Evolutionary conservation across 1,140 invertebrate species (phyloP).

Genomic region (Listronotus bonariensis): DNA sequence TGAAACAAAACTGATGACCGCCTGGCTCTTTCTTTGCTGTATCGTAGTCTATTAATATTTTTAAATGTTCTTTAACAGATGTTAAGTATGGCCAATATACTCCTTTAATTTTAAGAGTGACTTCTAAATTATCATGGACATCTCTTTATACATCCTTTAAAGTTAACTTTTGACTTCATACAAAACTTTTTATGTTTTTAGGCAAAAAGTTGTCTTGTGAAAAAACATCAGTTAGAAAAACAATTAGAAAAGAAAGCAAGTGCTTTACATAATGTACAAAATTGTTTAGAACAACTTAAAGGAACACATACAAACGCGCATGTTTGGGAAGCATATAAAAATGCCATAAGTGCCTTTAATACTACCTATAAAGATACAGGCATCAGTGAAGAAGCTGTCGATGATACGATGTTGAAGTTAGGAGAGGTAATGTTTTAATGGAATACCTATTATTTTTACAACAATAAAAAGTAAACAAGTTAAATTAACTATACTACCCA

Average conservation of each 20-base stretch:
- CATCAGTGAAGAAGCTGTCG: slow-evolving; percentile 54
- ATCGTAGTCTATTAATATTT: too few species aligned
- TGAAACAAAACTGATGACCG: too few species aligned
- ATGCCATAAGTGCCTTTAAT: slow-evolving; percentile 54
- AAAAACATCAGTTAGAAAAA: slow-evolving; percentile 56
- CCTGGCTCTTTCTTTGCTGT: too few species aligned
- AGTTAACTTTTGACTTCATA: too few species aligned
- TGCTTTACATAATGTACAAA: slow-evolving; percentile 56
- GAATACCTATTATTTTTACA: too few species aligned
- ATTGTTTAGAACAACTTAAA: slow-evolving; percentile 51
- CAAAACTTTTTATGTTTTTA: slow-evolving; percentile 27
- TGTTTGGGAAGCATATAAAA: slow-evolving; percentile 56
- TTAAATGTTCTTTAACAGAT: too few species aligned
- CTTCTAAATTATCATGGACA: too few species aligned
- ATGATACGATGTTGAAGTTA: slow-evolving; percentile 56
- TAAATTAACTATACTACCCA: too few species aligned
- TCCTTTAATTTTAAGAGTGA: too few species aligned
- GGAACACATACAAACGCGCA: slow-evolving; percentile 53
- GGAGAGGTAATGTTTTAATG: slow-evolving; percentile 50
- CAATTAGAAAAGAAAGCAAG: slow-evolving; percentile 52
- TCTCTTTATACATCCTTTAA: too few species aligned
- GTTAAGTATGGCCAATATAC: too few species aligned
- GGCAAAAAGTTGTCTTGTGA: slow-evolving; percentile 56
- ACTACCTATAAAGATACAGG: slow-evolving; percentile 52
- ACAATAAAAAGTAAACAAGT: too few species aligned